Evolutionary conservation across 2,113 vertebrate genomes (phyloP), one percentile per base, ranked within the genome.

Genomic region (Osmerus mordax): DNA sequence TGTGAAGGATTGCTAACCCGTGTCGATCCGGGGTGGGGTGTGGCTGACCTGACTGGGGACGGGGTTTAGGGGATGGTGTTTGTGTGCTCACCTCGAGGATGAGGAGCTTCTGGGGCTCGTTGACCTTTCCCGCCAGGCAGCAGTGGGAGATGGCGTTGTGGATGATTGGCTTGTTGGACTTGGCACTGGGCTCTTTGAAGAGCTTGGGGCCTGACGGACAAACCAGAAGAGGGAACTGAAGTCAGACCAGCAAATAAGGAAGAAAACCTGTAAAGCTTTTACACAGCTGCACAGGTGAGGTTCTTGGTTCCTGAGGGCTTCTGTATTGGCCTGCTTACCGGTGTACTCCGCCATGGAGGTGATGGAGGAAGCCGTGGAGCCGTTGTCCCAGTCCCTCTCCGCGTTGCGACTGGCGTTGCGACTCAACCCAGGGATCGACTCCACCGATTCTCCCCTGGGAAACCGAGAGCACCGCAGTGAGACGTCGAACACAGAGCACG

Each of bases 101-200:
- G 7, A 93, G 92, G 21, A 93, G 97, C 90, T 99, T 99, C 78
- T 96, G 94, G 0, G 89, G 81, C 62, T 99, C 97, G 0, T 99
- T 99, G 73, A 99, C 97, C 78, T 95, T 98, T 21, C 97, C 97
- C 4, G 97, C 96, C 69, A 99, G 92, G 78, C 97, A 99, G 91
- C 96, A 99, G 77, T 98, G 96, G 53, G 95, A 93, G 2, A 99
- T 93, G 52, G 97, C 97, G 0, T 98, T 99, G 86, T 96, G 95
- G 72, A 99, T 98, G 68, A 99, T 96, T 0, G 93, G 91, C 60
- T 98, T 99, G 91, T 99, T 99, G 16, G 97, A 99, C 72, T 99
- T 99, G 78, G 96, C 95, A 69, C 96, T 97, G 14, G 96, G 97
- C 51, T 99, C 96, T 85, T 96, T 99, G 78, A 98, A 99, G 58